Evolutionary conservation across 2,113 vertebrate species (phyloP).

Genomic region (Podilymbus podiceps): DNA sequence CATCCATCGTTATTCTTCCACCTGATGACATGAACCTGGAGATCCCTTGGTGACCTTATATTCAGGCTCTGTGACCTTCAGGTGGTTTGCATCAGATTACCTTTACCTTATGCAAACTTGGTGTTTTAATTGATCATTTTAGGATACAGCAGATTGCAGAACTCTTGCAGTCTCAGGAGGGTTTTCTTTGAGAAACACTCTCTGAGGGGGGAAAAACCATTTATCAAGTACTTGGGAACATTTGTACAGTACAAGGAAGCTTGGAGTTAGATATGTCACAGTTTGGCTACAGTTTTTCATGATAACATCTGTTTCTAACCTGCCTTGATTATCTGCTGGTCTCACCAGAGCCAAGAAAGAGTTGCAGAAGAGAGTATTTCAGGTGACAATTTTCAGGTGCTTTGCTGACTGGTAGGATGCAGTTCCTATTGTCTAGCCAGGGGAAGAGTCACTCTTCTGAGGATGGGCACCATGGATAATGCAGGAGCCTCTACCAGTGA

Average conservation of each 20-base stretch:
- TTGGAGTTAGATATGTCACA: not conserved
- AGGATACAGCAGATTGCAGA: not conserved
- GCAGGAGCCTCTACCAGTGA: not conserved
- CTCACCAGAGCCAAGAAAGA: not conserved
- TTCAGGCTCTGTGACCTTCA: constrained; percentile 58
- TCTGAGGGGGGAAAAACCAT: not conserved
- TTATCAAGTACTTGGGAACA: not conserved
- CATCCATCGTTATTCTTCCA: constrained; percentile 21
- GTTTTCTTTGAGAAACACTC: not conserved
- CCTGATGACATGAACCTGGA: constrained; percentile 42
- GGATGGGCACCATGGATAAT: not conserved
- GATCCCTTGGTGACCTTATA: constrained; percentile 26
- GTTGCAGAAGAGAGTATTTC: not conserved
- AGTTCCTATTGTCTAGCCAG: not conserved
- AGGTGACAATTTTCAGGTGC: not conserved
- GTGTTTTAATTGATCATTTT: constrained; percentile 28
- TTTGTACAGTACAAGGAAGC: not conserved
- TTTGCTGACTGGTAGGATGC: not conserved
- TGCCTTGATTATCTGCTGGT: not conserved
- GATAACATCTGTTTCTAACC: not conserved
- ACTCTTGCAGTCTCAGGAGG: not conserved
- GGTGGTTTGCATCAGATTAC: constrained; percentile 32
- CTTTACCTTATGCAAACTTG: constrained; percentile 51
- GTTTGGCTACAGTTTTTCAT: not conserved
- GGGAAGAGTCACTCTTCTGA: not conserved